phyloP scores from a whole-genome alignment of 1,140 invertebrate genomes.

The Rhynchophorus ferrugineus region DNA sequence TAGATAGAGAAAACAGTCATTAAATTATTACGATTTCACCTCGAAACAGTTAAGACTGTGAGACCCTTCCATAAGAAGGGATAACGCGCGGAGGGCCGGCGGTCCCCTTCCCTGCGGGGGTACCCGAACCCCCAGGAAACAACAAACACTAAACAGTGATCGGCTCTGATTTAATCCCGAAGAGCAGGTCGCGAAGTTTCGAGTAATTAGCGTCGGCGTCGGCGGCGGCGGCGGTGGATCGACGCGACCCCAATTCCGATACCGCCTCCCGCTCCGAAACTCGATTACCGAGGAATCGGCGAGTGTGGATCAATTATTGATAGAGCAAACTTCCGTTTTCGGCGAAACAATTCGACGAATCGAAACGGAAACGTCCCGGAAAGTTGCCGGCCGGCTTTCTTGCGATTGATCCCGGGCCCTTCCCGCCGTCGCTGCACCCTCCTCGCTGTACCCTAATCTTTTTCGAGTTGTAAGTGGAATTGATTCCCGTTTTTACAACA shows the following conservation, averaged over 20 bases:
- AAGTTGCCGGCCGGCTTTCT: not conserved
- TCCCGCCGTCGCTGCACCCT: too few relatives aligned
- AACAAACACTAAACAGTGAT: conserved; percentile 9
- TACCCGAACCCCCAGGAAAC: not conserved
- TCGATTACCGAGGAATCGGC: not conserved
- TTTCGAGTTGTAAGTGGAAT: too few relatives aligned
- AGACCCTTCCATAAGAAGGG: too few relatives aligned
- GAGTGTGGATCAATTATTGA: not conserved
- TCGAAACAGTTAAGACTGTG: too few relatives aligned
- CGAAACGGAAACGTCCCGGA: not conserved
- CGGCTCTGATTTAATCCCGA: conserved; percentile 3
- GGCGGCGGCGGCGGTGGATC: not conserved
- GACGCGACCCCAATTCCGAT: conserved; percentile 7
- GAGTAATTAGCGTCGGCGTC: conserved; percentile 13
- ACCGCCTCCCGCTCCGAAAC: not conserved
- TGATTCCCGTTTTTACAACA: too few relatives aligned
- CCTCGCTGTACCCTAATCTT: too few relatives aligned
- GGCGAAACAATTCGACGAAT: not conserved
- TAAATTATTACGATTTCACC: too few relatives aligned
- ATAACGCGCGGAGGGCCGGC: too few relatives aligned
- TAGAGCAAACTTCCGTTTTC: not conserved
- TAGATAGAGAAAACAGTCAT: too few relatives aligned
- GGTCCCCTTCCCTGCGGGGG: too few relatives aligned
- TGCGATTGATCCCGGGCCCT: not conserved
- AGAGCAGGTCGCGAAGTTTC: conserved; percentile 13